Conservation (phyloP, 2,888 invertebrate species). For the Lithosia quadra region DNA sequence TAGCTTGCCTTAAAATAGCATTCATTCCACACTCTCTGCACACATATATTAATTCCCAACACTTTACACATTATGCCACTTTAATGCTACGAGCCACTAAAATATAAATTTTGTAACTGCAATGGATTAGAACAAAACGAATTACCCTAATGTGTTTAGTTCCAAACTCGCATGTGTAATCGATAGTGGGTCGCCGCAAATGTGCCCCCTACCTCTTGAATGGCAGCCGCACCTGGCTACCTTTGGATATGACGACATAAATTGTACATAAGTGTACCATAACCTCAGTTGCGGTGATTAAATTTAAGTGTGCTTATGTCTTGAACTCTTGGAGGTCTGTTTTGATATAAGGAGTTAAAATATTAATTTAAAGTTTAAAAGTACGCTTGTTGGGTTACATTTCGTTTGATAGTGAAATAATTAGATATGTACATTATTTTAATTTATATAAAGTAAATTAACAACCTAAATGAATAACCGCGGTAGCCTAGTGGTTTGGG, state of each 20-base stretch:
- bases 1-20: too few relatives aligned
- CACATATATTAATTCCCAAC: background rate
- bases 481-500: too few relatives aligned
- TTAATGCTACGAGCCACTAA: background rate
- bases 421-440: too few relatives aligned
- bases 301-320: slow-evolving; percentile 31
- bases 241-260: slow-evolving; percentile 30
- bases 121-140: background rate
- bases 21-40: too few relatives aligned
- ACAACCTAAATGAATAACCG: too few relatives aligned
- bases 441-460: too few relatives aligned
- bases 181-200: slow-evolving; percentile 29
- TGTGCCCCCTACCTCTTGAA: slow-evolving; percentile 17
- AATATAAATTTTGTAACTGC: background rate
- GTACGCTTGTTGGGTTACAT: too few relatives aligned
- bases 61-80: background rate
- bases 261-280: slow-evolving; percentile 27
- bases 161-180: slow-evolving; percentile 29
- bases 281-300: slow-evolving; percentile 28
- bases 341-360: background rate
- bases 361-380: background rate
- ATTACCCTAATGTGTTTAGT: slow-evolving; percentile 35
- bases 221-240: slow-evolving; percentile 37
- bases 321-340: slow-evolving; percentile 13
- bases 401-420: too few relatives aligned